Percentiles rank a stretch among this genome's conserved stretches.
These are phyloP conservation scores for Oceanites oceanicus DNA, from an alignment of 2,113 vertebrate species.

Conservation along the genomic window DNA sequence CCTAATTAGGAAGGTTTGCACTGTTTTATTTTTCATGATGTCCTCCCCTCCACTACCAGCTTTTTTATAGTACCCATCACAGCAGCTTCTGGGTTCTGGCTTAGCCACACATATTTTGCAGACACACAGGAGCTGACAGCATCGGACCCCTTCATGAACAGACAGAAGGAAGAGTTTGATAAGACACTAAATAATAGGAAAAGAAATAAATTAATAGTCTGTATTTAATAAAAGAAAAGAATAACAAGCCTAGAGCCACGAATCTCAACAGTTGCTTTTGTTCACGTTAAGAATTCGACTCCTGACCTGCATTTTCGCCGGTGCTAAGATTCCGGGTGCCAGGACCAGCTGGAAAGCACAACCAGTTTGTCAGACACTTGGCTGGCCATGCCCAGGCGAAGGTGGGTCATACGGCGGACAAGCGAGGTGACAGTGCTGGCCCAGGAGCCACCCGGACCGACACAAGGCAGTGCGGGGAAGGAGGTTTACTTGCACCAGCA, in stretches of 20 bases:
- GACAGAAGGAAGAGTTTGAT: not conserved
- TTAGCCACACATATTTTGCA: not conserved
- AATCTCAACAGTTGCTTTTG: not conserved
- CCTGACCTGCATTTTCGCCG: fast-evolving
- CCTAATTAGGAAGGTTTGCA: conserved; percentile 32
- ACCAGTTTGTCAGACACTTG: not conserved
- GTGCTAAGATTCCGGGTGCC: not conserved
- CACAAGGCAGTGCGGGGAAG: fast-evolving
- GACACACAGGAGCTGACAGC: not conserved
- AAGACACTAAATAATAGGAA: not conserved
- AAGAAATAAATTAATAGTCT: not conserved
- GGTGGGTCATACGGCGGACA: fast-evolving
- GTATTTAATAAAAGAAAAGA: not conserved
- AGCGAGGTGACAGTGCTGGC: not conserved
- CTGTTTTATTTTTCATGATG: not conserved
- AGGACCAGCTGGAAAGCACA: not conserved
- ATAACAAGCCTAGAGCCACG: not conserved
- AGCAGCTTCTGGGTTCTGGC: not conserved
- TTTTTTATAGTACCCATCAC: not conserved
- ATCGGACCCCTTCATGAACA: not conserved
- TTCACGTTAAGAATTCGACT: not conserved
- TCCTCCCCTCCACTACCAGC: not conserved
- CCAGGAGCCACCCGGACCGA: fast-evolving
- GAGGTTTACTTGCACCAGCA: not conserved
- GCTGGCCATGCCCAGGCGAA: not conserved